Conservation (phyloP, 2,888 invertebrate species). For the Sicus ferrugineus region DNA sequence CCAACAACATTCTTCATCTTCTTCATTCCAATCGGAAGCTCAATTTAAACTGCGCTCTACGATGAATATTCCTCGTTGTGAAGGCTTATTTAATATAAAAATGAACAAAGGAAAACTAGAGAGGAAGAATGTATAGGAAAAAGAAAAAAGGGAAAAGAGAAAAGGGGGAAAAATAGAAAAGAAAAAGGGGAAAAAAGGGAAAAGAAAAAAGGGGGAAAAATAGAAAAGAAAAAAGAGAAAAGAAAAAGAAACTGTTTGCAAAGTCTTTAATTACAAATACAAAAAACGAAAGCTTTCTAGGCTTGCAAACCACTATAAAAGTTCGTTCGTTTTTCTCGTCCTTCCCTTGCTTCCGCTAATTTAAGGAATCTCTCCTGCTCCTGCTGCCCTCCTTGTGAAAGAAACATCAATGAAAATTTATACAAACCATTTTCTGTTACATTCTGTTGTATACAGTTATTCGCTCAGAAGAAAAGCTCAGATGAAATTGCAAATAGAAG, state of each 20-base stretch:
- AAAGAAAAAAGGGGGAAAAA: not conserved
- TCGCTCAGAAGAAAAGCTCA: not conserved
- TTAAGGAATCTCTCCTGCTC: not conserved
- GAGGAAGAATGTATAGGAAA: no score
- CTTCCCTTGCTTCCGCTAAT: not conserved
- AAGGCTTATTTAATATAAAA: no score
- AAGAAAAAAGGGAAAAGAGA: no score
- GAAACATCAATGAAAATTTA: not conserved
- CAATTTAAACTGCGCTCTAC: no score
- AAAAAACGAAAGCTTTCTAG: not conserved
- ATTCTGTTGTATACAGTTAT: no score
- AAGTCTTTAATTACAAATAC: not conserved
- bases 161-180: not conserved
- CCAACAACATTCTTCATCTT: slow-evolving; percentile 42
- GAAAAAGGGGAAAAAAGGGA: not conserved
- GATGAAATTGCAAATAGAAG: not conserved
- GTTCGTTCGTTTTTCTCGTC: not conserved
- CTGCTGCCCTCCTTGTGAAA: no score
- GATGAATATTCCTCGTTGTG: no score
- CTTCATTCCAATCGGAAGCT: no score
- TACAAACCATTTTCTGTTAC: no score
- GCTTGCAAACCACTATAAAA: not conserved
- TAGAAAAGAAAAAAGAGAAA: not conserved
- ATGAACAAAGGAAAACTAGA: no score
- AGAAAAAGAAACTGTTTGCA: not conserved